Evolutionary conservation across 2,888 invertebrate genomes (phyloP).

Genomic region (Pachymerium ferrugineum): DNA sequence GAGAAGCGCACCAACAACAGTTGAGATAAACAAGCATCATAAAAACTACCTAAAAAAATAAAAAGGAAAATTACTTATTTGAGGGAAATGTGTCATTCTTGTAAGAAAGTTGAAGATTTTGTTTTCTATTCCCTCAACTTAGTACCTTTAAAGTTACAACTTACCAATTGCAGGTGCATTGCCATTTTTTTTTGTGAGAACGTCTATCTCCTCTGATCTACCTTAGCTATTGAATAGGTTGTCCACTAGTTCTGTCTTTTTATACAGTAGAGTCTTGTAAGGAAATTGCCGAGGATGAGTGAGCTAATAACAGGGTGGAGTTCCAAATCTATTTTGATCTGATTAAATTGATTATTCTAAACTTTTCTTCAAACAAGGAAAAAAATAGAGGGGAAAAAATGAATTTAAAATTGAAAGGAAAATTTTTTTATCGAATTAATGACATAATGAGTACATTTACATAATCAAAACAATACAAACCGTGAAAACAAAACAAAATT

Average conservation of each 20-base stretch:
- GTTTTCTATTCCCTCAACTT: too few species aligned
- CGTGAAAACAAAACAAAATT: neutral
- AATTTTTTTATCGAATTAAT: neutral
- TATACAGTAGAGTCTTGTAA: neutral
- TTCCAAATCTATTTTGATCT: neutral
- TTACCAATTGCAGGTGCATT: too few species aligned
- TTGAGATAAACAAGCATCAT: neutral
- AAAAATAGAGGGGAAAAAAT: neutral
- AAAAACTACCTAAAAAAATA: neutral
- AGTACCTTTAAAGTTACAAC: too few species aligned
- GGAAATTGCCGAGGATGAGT: neutral
- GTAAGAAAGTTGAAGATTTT: too few species aligned
- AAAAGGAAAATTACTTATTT: neutral
- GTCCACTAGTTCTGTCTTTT: too few species aligned
- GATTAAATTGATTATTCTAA: neutral
- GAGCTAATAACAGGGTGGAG: constrained; percentile 2
- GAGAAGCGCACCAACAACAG: neutral
- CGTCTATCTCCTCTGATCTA: neutral
- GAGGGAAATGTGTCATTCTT: too few species aligned
- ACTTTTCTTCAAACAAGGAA: too few species aligned
- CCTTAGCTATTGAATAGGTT: neutral
- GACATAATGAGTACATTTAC: too few species aligned
- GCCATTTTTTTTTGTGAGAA: too few species aligned
- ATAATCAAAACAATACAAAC: too few species aligned
- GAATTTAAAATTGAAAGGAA: neutral